Percentiles rank a stretch among this genome's conserved stretches.
phyloP scores from a whole-genome alignment of 2,797 vertebrate species.

The Dipus sagitta region DNA sequence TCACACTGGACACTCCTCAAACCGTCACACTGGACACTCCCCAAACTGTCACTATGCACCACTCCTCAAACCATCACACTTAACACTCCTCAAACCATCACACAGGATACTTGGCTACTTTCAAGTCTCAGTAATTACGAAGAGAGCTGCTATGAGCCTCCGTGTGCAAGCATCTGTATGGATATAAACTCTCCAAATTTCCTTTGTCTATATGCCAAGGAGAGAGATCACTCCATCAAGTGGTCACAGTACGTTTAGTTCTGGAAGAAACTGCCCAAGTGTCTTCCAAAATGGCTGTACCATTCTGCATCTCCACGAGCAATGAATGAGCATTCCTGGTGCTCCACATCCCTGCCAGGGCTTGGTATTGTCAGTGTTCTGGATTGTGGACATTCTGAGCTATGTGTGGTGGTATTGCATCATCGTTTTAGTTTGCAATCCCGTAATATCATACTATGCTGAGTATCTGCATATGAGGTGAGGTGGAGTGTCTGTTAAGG shows the following conservation, averaged over 20 bases:
- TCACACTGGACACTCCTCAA: no score
- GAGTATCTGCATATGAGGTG: background rate
- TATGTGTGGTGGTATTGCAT: rapidly evolving
- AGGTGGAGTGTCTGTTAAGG: background rate
- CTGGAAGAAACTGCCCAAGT: background rate
- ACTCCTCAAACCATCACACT: no score
- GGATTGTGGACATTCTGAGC: rapidly evolving
- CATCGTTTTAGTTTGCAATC: rapidly evolving
- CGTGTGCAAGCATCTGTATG: rapidly evolving
- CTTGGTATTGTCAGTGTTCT: rapidly evolving
- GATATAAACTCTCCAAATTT: no score
- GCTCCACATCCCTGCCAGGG: rapidly evolving
- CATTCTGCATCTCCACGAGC: no score
- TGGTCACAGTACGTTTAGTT: background rate
- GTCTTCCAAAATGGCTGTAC: background rate
- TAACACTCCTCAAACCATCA: no score
- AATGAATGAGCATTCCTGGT: no score
- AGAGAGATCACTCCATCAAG: rapidly evolving
- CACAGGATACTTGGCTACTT: no score
- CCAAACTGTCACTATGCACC: no score
- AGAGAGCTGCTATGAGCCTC: background rate
- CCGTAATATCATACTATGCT: rapidly evolving
- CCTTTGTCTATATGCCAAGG: background rate
- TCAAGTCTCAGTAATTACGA: no score
- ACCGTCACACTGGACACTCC: no score